phyloP scores from a whole-genome alignment of 2,113 vertebrate genomes.

The Vidua chalybeata region DNA sequence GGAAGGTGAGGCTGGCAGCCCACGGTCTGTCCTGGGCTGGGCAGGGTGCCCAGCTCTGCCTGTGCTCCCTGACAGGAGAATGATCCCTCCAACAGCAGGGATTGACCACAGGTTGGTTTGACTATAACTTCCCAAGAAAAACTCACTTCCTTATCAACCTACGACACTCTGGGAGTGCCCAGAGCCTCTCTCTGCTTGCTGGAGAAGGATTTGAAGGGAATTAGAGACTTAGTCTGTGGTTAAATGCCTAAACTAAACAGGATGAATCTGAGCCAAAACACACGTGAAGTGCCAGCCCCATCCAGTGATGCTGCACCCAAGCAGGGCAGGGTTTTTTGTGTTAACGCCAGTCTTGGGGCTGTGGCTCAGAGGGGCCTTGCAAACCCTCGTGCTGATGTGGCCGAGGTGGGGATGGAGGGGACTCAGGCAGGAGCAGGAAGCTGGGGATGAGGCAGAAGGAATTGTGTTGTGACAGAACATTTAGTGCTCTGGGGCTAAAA shows the following conservation, averaged over 20 bases:
- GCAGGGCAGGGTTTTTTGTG: not conserved
- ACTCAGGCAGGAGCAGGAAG: not conserved
- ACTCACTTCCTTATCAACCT: no score
- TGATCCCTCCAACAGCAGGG: not conserved
- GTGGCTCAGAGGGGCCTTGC: not conserved
- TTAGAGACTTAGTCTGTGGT: not conserved
- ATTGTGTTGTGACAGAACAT: not conserved
- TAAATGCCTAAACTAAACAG: not conserved
- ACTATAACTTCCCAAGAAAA: no score
- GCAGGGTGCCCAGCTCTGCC: not conserved
- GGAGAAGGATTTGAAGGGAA: not conserved
- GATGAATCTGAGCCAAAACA: not conserved
- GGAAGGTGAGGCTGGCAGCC: accelerated
- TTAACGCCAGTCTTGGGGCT: not conserved
- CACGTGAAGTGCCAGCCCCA: accelerated
- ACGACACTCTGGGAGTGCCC: not conserved
- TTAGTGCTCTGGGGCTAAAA: not conserved
- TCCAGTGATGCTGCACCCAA: not conserved
- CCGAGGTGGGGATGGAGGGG: not conserved
- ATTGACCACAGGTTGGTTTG: not conserved
- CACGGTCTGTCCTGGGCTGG: not conserved
- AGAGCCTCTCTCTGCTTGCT: not conserved
- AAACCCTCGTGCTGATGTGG: not conserved
- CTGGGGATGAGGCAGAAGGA: not conserved
- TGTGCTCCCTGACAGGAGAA: not conserved